Base-by-base conservation (phyloP, 1,140 invertebrate species). In the Diuraphis noxia region DNA sequence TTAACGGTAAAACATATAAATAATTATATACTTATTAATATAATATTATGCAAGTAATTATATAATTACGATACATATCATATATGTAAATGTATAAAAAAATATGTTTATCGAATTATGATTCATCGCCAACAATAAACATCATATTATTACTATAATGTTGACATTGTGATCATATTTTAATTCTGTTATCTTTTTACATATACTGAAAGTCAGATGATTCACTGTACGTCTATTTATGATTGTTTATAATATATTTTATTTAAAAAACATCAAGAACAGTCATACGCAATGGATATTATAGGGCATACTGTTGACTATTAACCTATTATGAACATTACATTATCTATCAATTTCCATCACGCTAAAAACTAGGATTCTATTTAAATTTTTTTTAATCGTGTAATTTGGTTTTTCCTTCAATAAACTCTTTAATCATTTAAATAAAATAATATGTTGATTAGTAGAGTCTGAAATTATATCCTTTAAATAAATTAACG, bases 81-180 rank as follows among this genome's bases (percentile, higher is more conserved):
- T n/a, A n/a, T 21, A 84, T n/a, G 25, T 84, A 7, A 5, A 84
- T 46, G 30, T 21, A 21, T 17, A 52, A 25, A 52, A 52, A 49
- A 52, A 52, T 21, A 25, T 25, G 21, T 52, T 52, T 38, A 86
- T 86, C 46, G 52, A 23, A 34, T 72, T 72, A 72, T 86, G 46
- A 41, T 63, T 88, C 41, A 88, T 88, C 25, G 41, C 86, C 36
- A 63, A 88, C 52, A 40, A 88, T 88, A 88, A 88, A 88, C 30
- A n/a, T n/a, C n/a, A 72, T 72, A 72, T 72, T n/a, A 72, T n/a
- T 88, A 88, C 34, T 63, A 88, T 52, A 25, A 52, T 46, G 43
- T 25, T 86, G 46, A 86, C 84, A 52, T 52, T 49, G 25, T 43
- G 30, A 86, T 2, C 4, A 52, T 9, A 9, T 5, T 43, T 43